A percentile compares a stretch with the other conserved stretches of the same genome.
Evolutionary conservation across 37 sponge, comb jelly and placozoan genomes (phyloP).

Genomic region (Cladorhizidae sp.): DNA sequence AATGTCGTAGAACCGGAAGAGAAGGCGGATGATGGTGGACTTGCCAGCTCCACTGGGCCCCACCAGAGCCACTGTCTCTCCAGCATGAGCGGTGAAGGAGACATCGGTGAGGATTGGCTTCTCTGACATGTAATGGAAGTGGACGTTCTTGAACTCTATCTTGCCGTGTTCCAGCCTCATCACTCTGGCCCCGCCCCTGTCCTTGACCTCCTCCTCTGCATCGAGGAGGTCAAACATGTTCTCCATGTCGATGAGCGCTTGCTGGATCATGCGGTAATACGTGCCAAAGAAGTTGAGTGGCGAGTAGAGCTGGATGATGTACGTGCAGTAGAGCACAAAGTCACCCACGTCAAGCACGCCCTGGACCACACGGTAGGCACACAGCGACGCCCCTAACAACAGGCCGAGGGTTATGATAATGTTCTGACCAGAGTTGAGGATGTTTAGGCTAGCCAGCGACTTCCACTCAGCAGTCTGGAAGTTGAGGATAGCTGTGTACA

Average conservation of each 20-base stretch:
- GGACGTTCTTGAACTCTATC: slow-evolving; percentile 88
- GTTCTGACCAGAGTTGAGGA: slow-evolving; percentile 86
- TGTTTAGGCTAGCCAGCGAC: slow-evolving; percentile 67
- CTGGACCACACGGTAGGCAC: slow-evolving; percentile 87
- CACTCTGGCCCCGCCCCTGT: slow-evolving; percentile 18
- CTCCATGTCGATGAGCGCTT: slow-evolving; percentile 99
- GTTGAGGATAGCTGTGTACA: slow-evolving; percentile 46
- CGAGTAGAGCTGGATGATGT: slow-evolving; percentile 94
- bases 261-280: slow-evolving; percentile 94
- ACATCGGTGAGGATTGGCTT: slow-evolving; percentile 81
- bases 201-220: slow-evolving; percentile 78
- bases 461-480: slow-evolving; percentile 87
- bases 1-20: slow-evolving; percentile 96
- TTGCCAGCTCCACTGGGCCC: slow-evolving; percentile 98
- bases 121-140: slow-evolving; percentile 85
- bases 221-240: slow-evolving; percentile 98
- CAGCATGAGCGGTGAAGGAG: slow-evolving; percentile 83
- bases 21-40: slow-evolving; percentile 94
- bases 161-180: slow-evolving; percentile 60
- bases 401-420: slow-evolving; percentile 82
- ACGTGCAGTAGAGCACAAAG: slow-evolving; percentile 96
- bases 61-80: slow-evolving; percentile 92
- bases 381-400: slow-evolving; percentile 83
- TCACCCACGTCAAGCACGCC: slow-evolving; percentile 90
- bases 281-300: slow-evolving; percentile 98